Evolutionary conservation across 2,113 vertebrate species (phyloP), one percentile per base, ranked within the genome.

Genomic region (Mystacornis crossleyi): DNA sequence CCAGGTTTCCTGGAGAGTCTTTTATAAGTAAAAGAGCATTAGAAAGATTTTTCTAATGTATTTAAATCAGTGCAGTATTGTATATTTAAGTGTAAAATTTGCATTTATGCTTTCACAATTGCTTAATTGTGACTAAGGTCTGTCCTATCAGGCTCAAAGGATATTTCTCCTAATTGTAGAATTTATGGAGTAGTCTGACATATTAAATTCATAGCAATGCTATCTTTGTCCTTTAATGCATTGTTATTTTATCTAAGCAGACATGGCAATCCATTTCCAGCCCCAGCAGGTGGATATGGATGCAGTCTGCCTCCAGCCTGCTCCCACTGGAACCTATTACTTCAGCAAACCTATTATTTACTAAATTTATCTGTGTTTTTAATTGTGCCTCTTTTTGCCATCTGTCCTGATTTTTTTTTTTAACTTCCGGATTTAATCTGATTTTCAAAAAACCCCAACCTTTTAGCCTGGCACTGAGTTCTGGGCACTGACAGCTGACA

Each of bases 341-440:
- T 90, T 92, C 65, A 88, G n/a, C 25, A 80, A 90, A 53, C 38
- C 43, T 73, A 58, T 73, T 83, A 88, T 73, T 94, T 80, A 73
- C 82, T 95, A 58, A 57, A 83, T 89, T 53, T 77, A 84, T 78
- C 75, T 66, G 9, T 72, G 64, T 86, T 95, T 95, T 88, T 81
- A 93, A 89, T 90, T 90, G 38, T 61, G 31, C 47, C 73, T 60
- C 47, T 77, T 67, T 82, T 73, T 89, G 43, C 72, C 82, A 92
- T 92, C 91, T 93, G 93, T n/a, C 81, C 62, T 83, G 82, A 81
- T 79, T 33, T 51, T 50, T 83, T 79, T 81, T 51, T 54, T 79
- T 51, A 61, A 38, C 62, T 69, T n/a, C 42, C 51, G 16, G 4
- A 54, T 89, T 94, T 96, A 90, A 89, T 85, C 80, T 62, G 82